Percentiles rank a stretch among this genome's conserved stretches.
Evolutionary conservation across 2,113 vertebrate genomes (phyloP).

Genomic region (Ochotona princeps): DNA sequence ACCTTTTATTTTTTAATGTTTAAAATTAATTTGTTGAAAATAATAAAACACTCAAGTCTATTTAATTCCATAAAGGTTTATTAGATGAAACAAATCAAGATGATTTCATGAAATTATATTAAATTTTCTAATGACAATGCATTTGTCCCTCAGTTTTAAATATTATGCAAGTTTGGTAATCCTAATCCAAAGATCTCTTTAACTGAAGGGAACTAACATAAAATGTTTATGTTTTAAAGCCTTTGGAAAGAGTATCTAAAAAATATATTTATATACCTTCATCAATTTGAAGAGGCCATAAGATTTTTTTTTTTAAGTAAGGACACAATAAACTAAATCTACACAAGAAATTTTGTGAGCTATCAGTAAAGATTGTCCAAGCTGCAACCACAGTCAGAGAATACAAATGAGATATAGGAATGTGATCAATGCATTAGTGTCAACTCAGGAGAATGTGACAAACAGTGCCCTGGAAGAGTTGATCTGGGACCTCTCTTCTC

Average conservation of each 20-base stretch:
- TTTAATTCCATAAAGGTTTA: slow-evolving; percentile 14
- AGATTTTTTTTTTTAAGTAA: neutral
- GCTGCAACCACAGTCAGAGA: slow-evolving; percentile 34
- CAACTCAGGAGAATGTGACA: neutral
- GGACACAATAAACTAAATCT: neutral
- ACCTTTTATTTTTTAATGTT: neutral
- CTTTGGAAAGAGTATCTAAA: neutral
- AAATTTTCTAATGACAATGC: slow-evolving; percentile 12
- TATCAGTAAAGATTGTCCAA: neutral
- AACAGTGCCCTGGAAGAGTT: neutral
- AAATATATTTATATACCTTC: neutral
- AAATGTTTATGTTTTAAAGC: neutral
- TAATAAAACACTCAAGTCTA: neutral
- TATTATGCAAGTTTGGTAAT: neutral
- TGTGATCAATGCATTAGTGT: slow-evolving; percentile 2
- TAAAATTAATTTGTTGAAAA: slow-evolving; percentile 35
- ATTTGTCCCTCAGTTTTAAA: slow-evolving; percentile 28
- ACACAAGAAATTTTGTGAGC: slow-evolving; percentile 28
- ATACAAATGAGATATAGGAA: neutral
- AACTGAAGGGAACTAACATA: neutral
- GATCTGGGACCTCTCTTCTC: neutral
- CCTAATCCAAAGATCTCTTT: neutral
- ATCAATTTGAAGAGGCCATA: neutral
- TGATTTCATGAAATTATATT: neutral
- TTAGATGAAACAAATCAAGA: slow-evolving; percentile 24